Evolutionary conservation across 2,888 invertebrate species (phyloP).

Genomic region (Drosophila robusta): DNA sequence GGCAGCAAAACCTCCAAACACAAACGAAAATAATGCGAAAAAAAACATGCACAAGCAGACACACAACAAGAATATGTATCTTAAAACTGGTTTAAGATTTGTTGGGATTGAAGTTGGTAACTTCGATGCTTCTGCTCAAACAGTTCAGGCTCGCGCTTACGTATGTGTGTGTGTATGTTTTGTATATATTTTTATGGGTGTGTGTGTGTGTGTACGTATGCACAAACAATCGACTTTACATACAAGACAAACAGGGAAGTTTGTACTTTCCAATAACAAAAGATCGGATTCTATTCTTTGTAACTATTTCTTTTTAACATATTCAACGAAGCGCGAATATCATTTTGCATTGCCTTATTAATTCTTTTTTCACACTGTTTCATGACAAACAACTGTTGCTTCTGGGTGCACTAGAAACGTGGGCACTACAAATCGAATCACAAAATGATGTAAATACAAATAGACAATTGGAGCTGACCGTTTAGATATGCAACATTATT

Average conservation of each 20-base stretch:
- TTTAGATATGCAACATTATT: constrained; percentile 9
- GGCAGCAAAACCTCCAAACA: constrained; percentile 63
- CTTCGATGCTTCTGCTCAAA: constrained; percentile 54
- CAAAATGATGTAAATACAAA: constrained; percentile 14
- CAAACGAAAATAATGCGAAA: constrained; percentile 74
- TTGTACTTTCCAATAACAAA: constrained; percentile 70
- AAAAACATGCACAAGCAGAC: constrained; percentile 42
- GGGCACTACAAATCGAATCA: constrained; percentile 18
- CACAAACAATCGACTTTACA: constrained; percentile 45
- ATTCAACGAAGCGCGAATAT: constrained; percentile 47
- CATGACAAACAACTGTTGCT: constrained; percentile 50
- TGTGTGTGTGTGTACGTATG: constrained; percentile 24
- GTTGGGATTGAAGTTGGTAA: constrained; percentile 70
- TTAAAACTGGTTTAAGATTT: constrained; percentile 77
- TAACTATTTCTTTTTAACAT: constrained; percentile 11
- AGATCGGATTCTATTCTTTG: constrained; percentile 52
- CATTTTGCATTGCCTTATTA: constrained; percentile 36
- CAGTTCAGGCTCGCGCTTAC: constrained; percentile 41
- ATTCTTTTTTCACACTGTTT: constrained; percentile 23
- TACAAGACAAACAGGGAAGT: constrained; percentile 34
- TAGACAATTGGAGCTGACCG: constrained; percentile 18
- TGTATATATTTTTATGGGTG: too few species aligned
- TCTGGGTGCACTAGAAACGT: constrained; percentile 37
- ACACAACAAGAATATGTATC: constrained; percentile 70
- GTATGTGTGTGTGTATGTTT: constrained; percentile 27